Percentiles rank a stretch among this genome's conserved stretches.
Evolutionary conservation across 2,888 invertebrate genomes (phyloP).

Genomic region (Sinodicranocentrus sp.): DNA sequence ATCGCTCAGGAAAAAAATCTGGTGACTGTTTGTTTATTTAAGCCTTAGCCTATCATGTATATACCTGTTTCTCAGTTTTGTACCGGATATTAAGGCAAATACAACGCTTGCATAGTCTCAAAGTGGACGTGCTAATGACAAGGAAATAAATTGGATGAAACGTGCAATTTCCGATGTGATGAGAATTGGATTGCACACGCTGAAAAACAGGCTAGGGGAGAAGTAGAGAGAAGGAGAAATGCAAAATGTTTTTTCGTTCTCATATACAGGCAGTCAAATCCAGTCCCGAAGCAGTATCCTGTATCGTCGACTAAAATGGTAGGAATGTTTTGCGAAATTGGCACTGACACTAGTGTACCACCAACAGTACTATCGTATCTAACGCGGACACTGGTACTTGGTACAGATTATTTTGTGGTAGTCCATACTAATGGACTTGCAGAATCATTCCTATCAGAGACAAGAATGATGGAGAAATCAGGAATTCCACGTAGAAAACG

Average conservation of each 20-base stretch:
- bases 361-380: conserved; percentile 9
- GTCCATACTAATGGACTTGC: conserved; percentile 24
- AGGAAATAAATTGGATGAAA: conserved; percentile 64
- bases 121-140: conserved; percentile 41
- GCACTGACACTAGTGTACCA: conserved; percentile 46
- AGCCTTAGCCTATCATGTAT: neutral
- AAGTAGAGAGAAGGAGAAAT: neutral
- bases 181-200: conserved; percentile 48
- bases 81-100: conserved; percentile 24
- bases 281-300: neutral
- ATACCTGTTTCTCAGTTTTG: neutral
- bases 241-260: neutral
- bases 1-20: neutral
- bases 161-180: conserved; percentile 64
- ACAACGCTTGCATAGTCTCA: neutral
- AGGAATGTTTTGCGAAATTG: conserved; percentile 41
- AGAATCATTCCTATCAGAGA: conserved; percentile 25
- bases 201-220: neutral
- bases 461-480: conserved; percentile 24
- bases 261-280: neutral
- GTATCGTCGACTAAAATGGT: conserved; percentile 18
- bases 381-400: conserved; percentile 1
- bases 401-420: conserved; percentile 12
- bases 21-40: neutral
- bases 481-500: conserved; percentile 8